Evolutionary conservation across 2,113 vertebrate species (phyloP), one percentile per base, ranked within the genome.

Genomic region (Rhipidura dahli): DNA sequence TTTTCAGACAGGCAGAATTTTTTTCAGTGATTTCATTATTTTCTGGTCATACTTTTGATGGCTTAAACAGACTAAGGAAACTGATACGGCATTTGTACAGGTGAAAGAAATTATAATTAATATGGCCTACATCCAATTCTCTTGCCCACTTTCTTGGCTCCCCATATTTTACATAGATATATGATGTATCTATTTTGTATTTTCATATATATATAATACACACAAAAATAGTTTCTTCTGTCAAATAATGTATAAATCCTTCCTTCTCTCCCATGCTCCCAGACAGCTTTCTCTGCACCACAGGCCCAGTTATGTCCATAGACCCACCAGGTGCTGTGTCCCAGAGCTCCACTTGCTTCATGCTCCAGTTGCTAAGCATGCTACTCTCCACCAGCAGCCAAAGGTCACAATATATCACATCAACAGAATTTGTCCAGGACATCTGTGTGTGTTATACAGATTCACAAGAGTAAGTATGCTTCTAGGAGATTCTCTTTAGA

Each of bases 41-140:
- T 97, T 66, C 90, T 87, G 54, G 59, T 93, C 44, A 80, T 79
- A 72, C 13, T 87, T 97, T 92, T 93, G 71, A 95, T 94, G 68
- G 49, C 57, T 90, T 83, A 50, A 91, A 40, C 6, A 77, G 10
- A 23, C 42, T 83, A 73, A 66, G 19, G 4, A 90, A 77, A 93
- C 17, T 51, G 27, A 37, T 75, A 64, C 1, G 3, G 5, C 27
- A 66, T 27, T 57, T 18, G 26, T 31, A 56, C 13, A 71, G 39
- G 30, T 51, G 71, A 71, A n/a, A 87, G 19, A 89, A 91, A 84
- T 44, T 37, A 40, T 44, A 60, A 56, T 21, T 45, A 71, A 75
- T 37, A 50, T 7, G 84, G 8, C 10, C 7, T 64, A 23, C 6
- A 51, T 56, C 17, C 1, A 2, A 56, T 54, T 76, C 3, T 79